Percentiles rank a stretch among this genome's conserved stretches.
Conservation (phyloP, 2,797 vertebrate genomes). For the Mareca penelope region DNA sequence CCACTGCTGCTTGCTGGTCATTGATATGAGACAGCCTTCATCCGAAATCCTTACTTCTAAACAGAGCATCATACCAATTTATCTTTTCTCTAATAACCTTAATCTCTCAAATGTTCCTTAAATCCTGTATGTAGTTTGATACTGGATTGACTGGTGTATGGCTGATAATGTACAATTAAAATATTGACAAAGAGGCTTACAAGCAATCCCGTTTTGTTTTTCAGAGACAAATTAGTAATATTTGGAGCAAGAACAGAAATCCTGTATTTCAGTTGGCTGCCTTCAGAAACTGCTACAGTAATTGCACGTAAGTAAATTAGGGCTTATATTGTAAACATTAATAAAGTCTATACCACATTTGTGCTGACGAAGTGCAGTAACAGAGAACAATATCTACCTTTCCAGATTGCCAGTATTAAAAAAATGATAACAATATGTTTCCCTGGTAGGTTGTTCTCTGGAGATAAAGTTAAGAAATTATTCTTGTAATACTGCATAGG, state of each 20-base stretch:
- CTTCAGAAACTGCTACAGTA: background rate
- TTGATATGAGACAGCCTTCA: background rate
- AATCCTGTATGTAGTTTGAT: background rate
- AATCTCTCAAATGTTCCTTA: background rate
- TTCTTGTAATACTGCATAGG: background rate
- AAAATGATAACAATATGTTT: background rate
- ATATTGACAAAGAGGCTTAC: background rate
- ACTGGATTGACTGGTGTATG: background rate
- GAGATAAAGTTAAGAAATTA: conserved; percentile 27
- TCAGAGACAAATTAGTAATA: background rate
- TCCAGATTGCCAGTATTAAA: conserved; percentile 31
- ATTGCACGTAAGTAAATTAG: background rate
- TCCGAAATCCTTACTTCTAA: background rate
- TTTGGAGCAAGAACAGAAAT: background rate
- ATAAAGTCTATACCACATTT: background rate
- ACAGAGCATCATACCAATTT: background rate
- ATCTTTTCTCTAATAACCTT: background rate
- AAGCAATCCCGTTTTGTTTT: background rate
- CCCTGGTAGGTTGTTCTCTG: background rate
- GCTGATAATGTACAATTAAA: background rate
- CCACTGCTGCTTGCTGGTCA: background rate
- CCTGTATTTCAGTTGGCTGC: background rate
- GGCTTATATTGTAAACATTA: conserved; percentile 1
- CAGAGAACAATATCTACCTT: background rate
- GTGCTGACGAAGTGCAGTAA: background rate